Evolutionary conservation across 2,888 invertebrate genomes (phyloP), one percentile per base, ranked within the genome.

Genomic region (Cyclophora albipunctata): DNA sequence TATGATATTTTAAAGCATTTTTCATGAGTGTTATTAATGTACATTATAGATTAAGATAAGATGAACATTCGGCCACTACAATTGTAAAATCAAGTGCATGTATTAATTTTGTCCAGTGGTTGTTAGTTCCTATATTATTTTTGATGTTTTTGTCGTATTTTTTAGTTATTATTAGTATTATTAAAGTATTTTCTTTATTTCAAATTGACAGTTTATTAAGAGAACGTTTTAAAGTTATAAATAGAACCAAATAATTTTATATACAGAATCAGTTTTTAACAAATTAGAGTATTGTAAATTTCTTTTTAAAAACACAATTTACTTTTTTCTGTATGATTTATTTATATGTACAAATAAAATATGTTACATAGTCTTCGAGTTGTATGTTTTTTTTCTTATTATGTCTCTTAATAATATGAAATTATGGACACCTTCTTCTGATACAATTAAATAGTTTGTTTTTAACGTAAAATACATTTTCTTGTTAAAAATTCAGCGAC

Each of bases 111-210:
- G 68, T 55, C 58, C 71, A 77, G 84, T 82, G 85, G 84, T 84
- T 81, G 68, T 78, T 64, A 80, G 85, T 86, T 86, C 85, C 85
- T 86, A 83, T 86, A 82, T 79, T 77, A 68, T 7, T 69, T 74
- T 71, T 57, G 37, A 37, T 37, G 37, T 37, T 37, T 37, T 37
- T 20, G 20, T 20, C 20, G 20, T 20, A 20, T 20, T 20, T 20
- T 20, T 20, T 20, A 20, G 20, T 20, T 20, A 20, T 20, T 20
- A 20, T 20, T 20, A 20, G 1, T 20, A 20, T 20, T 20, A 20
- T 20, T 20, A 20, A 20, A 20, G 20, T 20, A 20, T 20, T 20
- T 20, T 1, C 20, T 20, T 20, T 20, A 20, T 20, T 56, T 55
- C 50, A 66, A 57, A 65, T 62, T 61, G 51, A 53, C 50, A 6